Evolutionary conservation across 2,888 invertebrate species (phyloP).

Genomic region (Mermis nigrescens): DNA sequence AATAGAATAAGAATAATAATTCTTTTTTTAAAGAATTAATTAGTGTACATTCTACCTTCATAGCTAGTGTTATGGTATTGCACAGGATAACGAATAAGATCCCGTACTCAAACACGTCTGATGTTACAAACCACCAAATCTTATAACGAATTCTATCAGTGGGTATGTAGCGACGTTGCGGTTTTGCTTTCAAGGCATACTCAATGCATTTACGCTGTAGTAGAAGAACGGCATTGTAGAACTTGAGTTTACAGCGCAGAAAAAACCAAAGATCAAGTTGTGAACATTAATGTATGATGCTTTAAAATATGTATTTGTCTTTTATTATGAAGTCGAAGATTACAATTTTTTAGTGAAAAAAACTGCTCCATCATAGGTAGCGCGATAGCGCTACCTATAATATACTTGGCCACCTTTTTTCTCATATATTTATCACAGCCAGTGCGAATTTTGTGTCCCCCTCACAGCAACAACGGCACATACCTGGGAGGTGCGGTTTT

Average conservation of each 20-base stretch:
- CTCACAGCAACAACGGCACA: no score
- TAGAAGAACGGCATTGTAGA: neutral
- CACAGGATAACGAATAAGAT: conserved; percentile 89
- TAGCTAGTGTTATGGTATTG: conserved; percentile 84
- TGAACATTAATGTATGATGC: no score
- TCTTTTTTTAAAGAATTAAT: neutral
- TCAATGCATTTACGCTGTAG: conserved; percentile 71
- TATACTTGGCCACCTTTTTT: no score
- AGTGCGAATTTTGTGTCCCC: no score
- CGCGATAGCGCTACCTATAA: no score
- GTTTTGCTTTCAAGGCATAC: conserved; percentile 50
- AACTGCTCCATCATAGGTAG: no score
- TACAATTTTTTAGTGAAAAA: no score
- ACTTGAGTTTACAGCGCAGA: neutral
- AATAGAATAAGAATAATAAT: neutral
- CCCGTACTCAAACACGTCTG: conserved; percentile 86
- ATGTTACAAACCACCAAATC: conserved; percentile 97
- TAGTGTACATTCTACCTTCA: conserved; percentile 57
- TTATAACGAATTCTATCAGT: conserved; percentile 74
- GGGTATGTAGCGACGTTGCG: conserved; percentile 64
- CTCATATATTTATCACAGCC: no score
- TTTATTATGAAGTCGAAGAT: no score
- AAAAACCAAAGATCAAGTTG: no score
- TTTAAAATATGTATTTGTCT: no score
- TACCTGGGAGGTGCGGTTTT: no score